phyloP scores from a whole-genome alignment of 2,113 vertebrate genomes.

The Smithornis capensis region DNA sequence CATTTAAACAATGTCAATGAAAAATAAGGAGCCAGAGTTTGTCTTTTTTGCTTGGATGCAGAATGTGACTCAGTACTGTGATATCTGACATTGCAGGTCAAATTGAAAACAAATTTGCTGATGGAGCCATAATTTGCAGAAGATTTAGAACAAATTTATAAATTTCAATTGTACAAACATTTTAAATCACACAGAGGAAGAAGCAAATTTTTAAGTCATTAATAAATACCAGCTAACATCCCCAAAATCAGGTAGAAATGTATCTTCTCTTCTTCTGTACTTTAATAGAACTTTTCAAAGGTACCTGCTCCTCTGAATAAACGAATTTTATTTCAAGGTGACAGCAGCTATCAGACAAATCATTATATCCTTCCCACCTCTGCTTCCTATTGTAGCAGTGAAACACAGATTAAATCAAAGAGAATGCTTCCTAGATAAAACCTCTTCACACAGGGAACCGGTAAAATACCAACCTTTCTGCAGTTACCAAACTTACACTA shows the following conservation, averaged over 20 bases:
- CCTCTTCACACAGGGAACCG: neutral
- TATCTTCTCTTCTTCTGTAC: neutral
- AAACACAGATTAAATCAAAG: neutral
- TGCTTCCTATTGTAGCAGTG: neutral
- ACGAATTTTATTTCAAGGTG: neutral
- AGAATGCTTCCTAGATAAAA: neutral
- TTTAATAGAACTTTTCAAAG: neutral
- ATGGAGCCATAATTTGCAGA: constrained; percentile 22
- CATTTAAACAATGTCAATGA: constrained; percentile 20
- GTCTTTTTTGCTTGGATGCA: constrained; percentile 24
- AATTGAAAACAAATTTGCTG: constrained; percentile 36
- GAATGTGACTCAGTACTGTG: neutral
- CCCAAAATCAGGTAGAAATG: neutral
- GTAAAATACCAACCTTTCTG: neutral
- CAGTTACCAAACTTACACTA: neutral
- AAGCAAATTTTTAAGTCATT: neutral
- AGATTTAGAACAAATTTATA: constrained; percentile 3
- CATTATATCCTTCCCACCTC: neutral
- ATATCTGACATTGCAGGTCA: constrained; percentile 22
- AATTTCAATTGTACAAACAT: neutral
- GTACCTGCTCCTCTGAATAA: neutral
- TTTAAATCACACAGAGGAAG: constrained; percentile 1
- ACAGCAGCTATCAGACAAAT: neutral
- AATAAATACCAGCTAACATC: neutral
- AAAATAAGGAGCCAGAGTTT: constrained; percentile 30